Percentiles rank a stretch among this genome's conserved stretches.
Evolutionary conservation across 1,140 invertebrate genomes (phyloP).

Genomic region (Sminthurides bifidus): DNA sequence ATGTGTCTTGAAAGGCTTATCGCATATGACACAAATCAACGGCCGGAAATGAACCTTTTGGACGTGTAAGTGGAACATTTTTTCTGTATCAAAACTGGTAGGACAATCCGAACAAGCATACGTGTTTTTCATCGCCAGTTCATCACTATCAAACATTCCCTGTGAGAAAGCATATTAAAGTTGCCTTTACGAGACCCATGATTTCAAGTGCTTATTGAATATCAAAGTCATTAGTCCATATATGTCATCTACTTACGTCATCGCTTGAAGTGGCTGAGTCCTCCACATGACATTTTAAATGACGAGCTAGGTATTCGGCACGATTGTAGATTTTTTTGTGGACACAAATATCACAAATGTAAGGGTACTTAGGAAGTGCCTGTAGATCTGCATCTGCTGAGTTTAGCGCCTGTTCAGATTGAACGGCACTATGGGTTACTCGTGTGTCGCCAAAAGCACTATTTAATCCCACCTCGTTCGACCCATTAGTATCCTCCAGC

Average conservation of each 20-base stretch:
- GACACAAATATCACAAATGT: constrained; percentile 44
- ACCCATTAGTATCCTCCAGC: too few species aligned
- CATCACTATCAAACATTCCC: too few species aligned
- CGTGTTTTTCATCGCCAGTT: constrained; percentile 11
- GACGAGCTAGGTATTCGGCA: constrained; percentile 39
- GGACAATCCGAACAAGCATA: background rate
- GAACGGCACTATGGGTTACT: background rate
- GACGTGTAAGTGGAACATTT: background rate
- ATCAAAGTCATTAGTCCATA: too few species aligned
- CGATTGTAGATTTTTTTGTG: constrained; percentile 39
- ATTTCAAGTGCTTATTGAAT: too few species aligned
- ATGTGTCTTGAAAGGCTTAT: background rate
- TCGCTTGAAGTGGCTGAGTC: constrained; percentile 39
- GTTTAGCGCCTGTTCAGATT: background rate
- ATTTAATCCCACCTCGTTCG: too few species aligned
- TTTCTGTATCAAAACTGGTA: constrained; percentile 6
- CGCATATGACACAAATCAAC: background rate
- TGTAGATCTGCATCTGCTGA: background rate
- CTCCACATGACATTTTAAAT: constrained; percentile 44
- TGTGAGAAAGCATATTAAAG: too few species aligned
- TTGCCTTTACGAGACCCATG: too few species aligned
- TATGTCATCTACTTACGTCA: too few species aligned
- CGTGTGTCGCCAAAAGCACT: background rate
- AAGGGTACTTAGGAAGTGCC: constrained; percentile 28
- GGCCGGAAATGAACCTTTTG: background rate